These are phyloP conservation scores for Acrocephalus scirpaceus DNA, from an alignment of 2,797 vertebrate species.

Conservation along the genomic window DNA sequence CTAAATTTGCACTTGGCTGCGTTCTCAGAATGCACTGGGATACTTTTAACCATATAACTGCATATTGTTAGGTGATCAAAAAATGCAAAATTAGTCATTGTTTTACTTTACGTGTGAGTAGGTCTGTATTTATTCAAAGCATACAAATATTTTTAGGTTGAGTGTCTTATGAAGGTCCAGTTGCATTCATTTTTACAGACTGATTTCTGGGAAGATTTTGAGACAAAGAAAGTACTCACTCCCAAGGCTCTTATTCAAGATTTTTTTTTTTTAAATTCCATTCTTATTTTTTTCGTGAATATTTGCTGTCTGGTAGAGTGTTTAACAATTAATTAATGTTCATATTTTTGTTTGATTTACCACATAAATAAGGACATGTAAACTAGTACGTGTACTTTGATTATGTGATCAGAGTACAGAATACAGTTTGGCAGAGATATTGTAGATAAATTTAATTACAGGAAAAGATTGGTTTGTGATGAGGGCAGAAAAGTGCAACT, in stretches of 20 bases:
- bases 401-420: background rate
- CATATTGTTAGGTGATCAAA: background rate
- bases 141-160: background rate
- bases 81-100: background rate
- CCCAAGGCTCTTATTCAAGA: background rate
- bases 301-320: background rate
- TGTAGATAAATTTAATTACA: background rate
- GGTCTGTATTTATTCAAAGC: background rate
- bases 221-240: background rate
- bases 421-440: background rate
- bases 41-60: background rate
- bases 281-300: background rate
- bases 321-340: slow-evolving; percentile 8
- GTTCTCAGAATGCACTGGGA: background rate
- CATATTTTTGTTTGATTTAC: background rate
- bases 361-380: background rate
- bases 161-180: background rate
- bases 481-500: background rate
- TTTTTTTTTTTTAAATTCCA: background rate
- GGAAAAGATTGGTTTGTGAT: background rate
- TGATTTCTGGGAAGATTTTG: background rate
- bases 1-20: background rate
- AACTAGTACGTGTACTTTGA: background rate
- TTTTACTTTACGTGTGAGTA: background rate
- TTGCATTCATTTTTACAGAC: background rate